Evolutionary conservation across 2,113 vertebrate genomes (phyloP), one percentile per base, ranked within the genome.

Genomic region (Hippocampus guttulatus): DNA sequence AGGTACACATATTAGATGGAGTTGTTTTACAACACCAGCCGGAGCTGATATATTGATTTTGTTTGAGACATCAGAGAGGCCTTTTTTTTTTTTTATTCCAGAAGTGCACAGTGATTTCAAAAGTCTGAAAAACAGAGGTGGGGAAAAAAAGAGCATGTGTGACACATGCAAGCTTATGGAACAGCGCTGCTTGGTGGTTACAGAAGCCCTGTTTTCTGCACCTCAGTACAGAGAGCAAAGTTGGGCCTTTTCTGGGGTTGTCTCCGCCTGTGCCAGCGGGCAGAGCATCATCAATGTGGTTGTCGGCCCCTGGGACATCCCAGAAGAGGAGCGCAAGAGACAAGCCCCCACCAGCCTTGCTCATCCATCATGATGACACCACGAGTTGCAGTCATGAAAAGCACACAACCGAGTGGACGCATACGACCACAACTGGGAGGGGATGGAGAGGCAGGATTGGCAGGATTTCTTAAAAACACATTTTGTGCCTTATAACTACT

Each of bases 341-440:
- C 80, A 33, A 85, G 80, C 84, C 90, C 89, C 88, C 77, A 23
- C 85, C 88, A 88, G 84, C 88, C 86, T 88, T 68, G 69, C 86
- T 84, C 91, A 93, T 93, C 92, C 88, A 93, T 92, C 92, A 93
- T 92, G 77, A 72, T 93, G 91, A 91, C 91, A 92, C 85, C 69
- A 69, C 79, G 67, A 73, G 81, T 79, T 74, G 81, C 85, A 88
- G 88, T 84, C 90, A 88, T 91, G 89, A 86, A 87, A 92, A 90
- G 86, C 75, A 81, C 86, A 88, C 78, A 75, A 69, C 80, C 82
- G 87, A 88, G 84, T 85, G 84, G 87, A 85, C 49, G 27, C 43
- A 12, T 14, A 64, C 73, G 75, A 80, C 80, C 75, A 78, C 73
- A 75, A 71, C 73, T 73, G 57, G 73, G 68, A 74, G 68, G 79